Conservation (phyloP, 2,888 invertebrate species). For the Calameuta pallipes region DNA sequence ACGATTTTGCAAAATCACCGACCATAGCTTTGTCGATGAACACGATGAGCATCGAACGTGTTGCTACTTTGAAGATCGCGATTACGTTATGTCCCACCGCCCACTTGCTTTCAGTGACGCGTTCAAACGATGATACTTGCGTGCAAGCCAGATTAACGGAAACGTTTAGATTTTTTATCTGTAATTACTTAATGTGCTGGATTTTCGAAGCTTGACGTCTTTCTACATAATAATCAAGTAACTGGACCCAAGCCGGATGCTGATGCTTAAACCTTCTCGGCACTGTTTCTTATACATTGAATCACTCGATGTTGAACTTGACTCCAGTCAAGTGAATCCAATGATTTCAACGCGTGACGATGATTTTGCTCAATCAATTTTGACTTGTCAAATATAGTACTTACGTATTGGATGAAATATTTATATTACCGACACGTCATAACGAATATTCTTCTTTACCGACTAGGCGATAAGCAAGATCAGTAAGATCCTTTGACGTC, state of each 20-base stretch:
- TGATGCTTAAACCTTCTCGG: not conserved
- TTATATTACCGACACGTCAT: not conserved
- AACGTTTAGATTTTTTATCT: not conserved
- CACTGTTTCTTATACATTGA: not conserved
- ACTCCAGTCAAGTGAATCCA: not conserved
- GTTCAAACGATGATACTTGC: not conserved
- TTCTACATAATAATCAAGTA: not conserved
- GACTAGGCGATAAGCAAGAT: not conserved
- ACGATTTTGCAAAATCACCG: not conserved
- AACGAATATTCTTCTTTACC: not conserved
- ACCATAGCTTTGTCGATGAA: not conserved
- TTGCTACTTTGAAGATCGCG: not conserved
- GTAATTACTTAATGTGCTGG: not conserved
- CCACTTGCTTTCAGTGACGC: not conserved
- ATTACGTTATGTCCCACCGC: not conserved
- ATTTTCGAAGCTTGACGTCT: not conserved
- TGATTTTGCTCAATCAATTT: not conserved
- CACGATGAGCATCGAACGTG: not conserved
- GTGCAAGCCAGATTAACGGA: not conserved
- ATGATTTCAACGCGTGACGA: not conserved
- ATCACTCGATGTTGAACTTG: not conserved
- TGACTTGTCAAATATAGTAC: not conserved
- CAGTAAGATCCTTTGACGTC: not conserved
- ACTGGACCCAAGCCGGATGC: constrained; percentile 5
- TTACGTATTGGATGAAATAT: not conserved